Percentiles rank a stretch among this genome's conserved stretches.
phyloP scores from a whole-genome alignment of 2,113 vertebrate genomes.

The Anhinga anhinga region DNA sequence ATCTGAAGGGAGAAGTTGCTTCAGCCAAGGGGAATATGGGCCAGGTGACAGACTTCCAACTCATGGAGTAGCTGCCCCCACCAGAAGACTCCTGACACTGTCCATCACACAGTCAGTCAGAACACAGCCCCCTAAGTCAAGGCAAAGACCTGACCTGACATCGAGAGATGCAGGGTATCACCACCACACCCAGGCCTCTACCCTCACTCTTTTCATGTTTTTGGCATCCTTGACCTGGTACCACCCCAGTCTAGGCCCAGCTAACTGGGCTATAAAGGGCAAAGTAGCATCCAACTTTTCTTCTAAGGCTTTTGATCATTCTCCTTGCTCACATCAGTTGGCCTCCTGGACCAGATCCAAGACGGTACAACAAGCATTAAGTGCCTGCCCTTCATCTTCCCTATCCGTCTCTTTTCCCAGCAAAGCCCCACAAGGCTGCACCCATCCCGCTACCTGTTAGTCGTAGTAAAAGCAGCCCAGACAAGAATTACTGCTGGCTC shows the following conservation, averaged over 20 bases:
- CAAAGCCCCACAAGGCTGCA: neutral
- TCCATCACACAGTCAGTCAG: neutral
- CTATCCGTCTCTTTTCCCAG: neutral
- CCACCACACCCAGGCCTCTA: neutral
- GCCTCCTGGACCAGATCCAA: neutral
- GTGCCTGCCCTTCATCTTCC: neutral
- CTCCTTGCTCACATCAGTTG: neutral
- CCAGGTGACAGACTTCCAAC: neutral
- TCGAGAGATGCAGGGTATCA: neutral
- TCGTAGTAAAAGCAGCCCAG: neutral
- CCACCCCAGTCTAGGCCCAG: neutral
- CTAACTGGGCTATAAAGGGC: neutral
- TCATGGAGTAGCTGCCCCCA: neutral
- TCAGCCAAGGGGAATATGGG: neutral
- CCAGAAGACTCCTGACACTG: neutral
- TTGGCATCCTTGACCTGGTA: neutral
- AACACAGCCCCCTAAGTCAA: neutral
- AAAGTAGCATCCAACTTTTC: neutral
- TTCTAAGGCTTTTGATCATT: neutral
- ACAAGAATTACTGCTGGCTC: neutral
- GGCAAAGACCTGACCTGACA: neutral
- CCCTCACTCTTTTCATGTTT: neutral
- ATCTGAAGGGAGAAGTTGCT: neutral
- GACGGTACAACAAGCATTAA: neutral
- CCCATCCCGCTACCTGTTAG: neutral